Evolutionary conservation across 2,888 invertebrate species (phyloP), one percentile per base, ranked within the genome.

Genomic region (Entomobrya proxima): DNA sequence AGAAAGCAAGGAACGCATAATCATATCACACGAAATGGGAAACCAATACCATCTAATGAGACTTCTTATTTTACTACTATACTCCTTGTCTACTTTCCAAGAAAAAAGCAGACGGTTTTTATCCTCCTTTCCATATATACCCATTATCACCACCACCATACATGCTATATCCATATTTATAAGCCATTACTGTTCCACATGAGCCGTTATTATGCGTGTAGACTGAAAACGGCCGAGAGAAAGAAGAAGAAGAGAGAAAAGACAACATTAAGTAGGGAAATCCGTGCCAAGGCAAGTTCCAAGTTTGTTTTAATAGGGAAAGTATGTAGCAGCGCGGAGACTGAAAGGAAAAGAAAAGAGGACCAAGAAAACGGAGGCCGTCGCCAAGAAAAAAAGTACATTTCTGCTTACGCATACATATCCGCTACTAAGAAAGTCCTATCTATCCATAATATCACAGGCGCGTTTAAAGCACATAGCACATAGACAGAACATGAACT

Each of bases 241-340:
- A n/a, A n/a, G n/a, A n/a, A n/a, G n/a, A n/a, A n/a, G n/a, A n/a
- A n/a, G n/a, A n/a, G n/a, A n/a, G 24, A 44, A n/a, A 44, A n/a
- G 69, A 69, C 74, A 44, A 81, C 72, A 81, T 75, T 47, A 82
- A 75, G 75, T 75, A 82, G 64, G 21, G 21, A 64, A 82, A 82
- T 82, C 64, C 50, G 50, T 83, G 83, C 83, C 83, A 83, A 83
- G 47, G 67, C 61, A 61, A 69, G 76, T 72, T 76, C 76, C 47
- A 78, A 86, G 82, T 85, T 88, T 87, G 86, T 85, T 88, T 88
- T 88, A 88, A 88, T 86, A 88, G 88, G 88, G 87, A 88, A 89
- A 89, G 89, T 88, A 88, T n/a, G 82, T 84, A 69, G 72, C 30
- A 76, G 82, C 27, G 21, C n/a, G n/a, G n/a, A 18, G 2, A 21